These are phyloP conservation scores for Fragum whitleyi DNA, from an alignment of 2,888 invertebrate species.

Conservation along the genomic window DNA sequence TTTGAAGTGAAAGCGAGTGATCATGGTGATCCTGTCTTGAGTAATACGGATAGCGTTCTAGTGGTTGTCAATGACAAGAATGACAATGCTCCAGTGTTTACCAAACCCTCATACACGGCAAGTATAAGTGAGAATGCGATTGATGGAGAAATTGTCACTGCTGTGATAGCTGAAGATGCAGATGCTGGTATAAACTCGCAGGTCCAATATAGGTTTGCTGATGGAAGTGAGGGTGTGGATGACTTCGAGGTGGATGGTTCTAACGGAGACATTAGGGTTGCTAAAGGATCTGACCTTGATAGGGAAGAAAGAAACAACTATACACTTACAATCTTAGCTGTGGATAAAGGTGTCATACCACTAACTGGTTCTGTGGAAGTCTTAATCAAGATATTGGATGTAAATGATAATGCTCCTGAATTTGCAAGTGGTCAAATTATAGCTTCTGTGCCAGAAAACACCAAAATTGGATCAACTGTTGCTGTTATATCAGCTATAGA, in stretches of 20 bases:
- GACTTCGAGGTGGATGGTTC: slow-evolving; percentile 97
- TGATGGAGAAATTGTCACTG: slow-evolving; percentile 95
- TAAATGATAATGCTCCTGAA: slow-evolving; percentile 97
- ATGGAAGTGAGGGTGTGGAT: slow-evolving; percentile 89
- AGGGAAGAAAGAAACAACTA: slow-evolving; percentile 95
- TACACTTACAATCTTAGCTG: slow-evolving; percentile 93
- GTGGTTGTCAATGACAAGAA: slow-evolving; percentile 95
- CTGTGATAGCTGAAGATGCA: slow-evolving; percentile 95
- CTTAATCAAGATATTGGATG: slow-evolving; percentile 96
- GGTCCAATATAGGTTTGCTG: slow-evolving; percentile 89
- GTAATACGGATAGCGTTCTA: slow-evolving; percentile 97
- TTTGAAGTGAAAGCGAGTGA: slow-evolving; percentile 96
- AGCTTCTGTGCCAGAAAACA: slow-evolving; percentile 96
- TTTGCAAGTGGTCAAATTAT: slow-evolving; percentile 95
- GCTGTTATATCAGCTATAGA: slow-evolving; percentile 96
- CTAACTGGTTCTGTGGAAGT: slow-evolving; percentile 88
- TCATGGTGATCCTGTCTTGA: slow-evolving; percentile 95
- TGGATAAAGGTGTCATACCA: slow-evolving; percentile 94
- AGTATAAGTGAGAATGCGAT: slow-evolving; percentile 96
- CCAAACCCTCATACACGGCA: slow-evolving; percentile 93
- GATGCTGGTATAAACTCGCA: slow-evolving; percentile 95
- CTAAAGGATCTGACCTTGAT: slow-evolving; percentile 94
- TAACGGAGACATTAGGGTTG: slow-evolving; percentile 95
- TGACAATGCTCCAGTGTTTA: slow-evolving; percentile 97
- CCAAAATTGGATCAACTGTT: slow-evolving; percentile 97